Evolutionary conservation across 2,797 vertebrate species (phyloP).

Genomic region (Cottoperca gobio): DNA sequence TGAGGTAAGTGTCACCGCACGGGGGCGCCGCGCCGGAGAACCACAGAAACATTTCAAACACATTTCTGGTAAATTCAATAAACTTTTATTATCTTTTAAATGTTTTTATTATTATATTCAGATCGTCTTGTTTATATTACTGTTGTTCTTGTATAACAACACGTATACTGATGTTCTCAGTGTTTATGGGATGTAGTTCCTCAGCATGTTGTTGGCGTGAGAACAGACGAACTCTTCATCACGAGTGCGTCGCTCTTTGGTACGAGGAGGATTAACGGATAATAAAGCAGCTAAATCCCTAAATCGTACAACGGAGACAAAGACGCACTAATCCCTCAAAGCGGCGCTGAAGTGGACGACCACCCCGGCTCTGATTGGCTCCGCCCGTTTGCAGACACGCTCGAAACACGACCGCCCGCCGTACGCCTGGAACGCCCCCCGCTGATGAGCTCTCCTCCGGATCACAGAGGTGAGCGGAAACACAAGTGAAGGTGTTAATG

Average conservation of each 20-base stretch:
- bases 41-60: too few relatives aligned
- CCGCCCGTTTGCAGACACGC: constrained; percentile 11
- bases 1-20: too few relatives aligned
- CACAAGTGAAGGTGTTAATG: constrained; percentile 42
- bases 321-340: constrained; percentile 55
- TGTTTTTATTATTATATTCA: too few relatives aligned
- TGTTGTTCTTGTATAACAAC: too few relatives aligned
- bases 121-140: too few relatives aligned
- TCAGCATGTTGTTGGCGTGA: too few relatives aligned
- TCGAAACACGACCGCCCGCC: background rate
- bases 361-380: constrained; percentile 43
- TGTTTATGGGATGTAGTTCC: too few relatives aligned
- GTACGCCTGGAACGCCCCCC: background rate
- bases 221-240: too few relatives aligned
- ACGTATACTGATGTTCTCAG: too few relatives aligned
- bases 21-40: too few relatives aligned
- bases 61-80: too few relatives aligned
- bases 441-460: constrained; percentile 15
- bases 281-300: background rate
- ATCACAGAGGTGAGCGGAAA: constrained; percentile 34
- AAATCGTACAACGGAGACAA: constrained; percentile 24
- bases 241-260: background rate
- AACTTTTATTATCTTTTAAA: too few relatives aligned
- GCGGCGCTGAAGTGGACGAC: constrained; percentile 49
- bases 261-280: background rate